A percentile compares a stretch with the other conserved stretches of the same genome.
Evolutionary conservation across 2,113 vertebrate genomes (phyloP).

Genomic region (Cyprinodon tularosa): DNA sequence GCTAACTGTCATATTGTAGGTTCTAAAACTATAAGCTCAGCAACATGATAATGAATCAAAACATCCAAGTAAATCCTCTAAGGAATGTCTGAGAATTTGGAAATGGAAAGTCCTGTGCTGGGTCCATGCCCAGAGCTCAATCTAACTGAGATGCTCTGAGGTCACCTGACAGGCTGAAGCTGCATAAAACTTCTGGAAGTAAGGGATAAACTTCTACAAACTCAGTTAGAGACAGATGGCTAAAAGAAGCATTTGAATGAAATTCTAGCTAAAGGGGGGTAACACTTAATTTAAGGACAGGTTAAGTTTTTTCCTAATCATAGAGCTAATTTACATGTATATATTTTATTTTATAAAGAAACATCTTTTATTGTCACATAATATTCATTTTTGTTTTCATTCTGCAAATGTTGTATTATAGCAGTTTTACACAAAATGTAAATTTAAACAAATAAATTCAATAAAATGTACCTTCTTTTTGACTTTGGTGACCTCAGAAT

Average conservation of each 20-base stretch:
- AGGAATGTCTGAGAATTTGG: neutral
- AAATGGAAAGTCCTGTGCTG: neutral
- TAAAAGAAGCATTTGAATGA: neutral
- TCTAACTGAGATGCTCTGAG: neutral
- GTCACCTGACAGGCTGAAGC: neutral
- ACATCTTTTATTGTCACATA: neutral
- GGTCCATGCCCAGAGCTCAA: neutral
- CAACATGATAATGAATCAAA: neutral
- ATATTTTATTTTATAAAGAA: neutral
- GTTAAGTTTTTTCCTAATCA: neutral
- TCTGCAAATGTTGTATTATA: neutral
- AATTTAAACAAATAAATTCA: neutral
- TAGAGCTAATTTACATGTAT: neutral
- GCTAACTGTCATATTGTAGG: neutral
- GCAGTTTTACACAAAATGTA: no score
- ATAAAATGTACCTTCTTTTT: neutral
- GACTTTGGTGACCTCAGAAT: constrained; percentile 21
- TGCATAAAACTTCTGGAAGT: neutral
- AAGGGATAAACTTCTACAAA: neutral
- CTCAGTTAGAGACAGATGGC: neutral
- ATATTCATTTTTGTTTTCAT: neutral
- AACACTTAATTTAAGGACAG: neutral
- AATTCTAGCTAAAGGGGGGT: no score
- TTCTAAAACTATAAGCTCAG: neutral
- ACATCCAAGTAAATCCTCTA: neutral